Evolutionary conservation across 2,113 vertebrate genomes (phyloP), one percentile per base, ranked within the genome.

Genomic region (Hepsetus odoe): DNA sequence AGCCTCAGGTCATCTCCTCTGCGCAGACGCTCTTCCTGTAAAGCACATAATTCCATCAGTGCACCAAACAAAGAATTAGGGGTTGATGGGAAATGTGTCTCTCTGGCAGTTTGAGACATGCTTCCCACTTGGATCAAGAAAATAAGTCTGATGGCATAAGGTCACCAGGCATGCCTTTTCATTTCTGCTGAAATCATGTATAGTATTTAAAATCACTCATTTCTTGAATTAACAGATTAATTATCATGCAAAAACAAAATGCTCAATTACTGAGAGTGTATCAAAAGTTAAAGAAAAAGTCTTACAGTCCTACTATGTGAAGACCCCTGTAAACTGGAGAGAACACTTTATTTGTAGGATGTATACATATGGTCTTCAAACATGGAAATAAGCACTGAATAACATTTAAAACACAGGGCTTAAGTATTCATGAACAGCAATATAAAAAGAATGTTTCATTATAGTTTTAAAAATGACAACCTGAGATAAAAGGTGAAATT

Each of bases 1-100:
- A 97, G 92, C 79, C 96, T 92, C 78, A 97, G 91, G 86, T 97
- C 95, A 1, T 97, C 96, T 13, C 96, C 96, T 11, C 96, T 90
- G 18, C 95, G 93, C 81, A 97, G 92, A 55, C 96, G 89, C 82
- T 96, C 95, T 84, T 97, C 96, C 96, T 97, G 87, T 61, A 83
- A 88, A 90, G 81, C 75, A 91, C 84, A 90, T 66, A 53, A 64
- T 76, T 22, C 10, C 55, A 33, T 77, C 69, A 77, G 49, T 51
- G 49, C 46, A 66, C 24, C 49, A 46, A 83, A 55, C 61, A 49
- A 26, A 72, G 56, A 30, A 26, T 28, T 22, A 56, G 56, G 70
- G 46, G 26, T 62, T 85, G 69, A 80, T 70, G 80, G 64, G 64
- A 77, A 69, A 84, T 67, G 74, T 33, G 55, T 56, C 74, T 74